Evolutionary conservation across 2,113 vertebrate species (phyloP).

Genomic region (Mystacornis crossleyi): DNA sequence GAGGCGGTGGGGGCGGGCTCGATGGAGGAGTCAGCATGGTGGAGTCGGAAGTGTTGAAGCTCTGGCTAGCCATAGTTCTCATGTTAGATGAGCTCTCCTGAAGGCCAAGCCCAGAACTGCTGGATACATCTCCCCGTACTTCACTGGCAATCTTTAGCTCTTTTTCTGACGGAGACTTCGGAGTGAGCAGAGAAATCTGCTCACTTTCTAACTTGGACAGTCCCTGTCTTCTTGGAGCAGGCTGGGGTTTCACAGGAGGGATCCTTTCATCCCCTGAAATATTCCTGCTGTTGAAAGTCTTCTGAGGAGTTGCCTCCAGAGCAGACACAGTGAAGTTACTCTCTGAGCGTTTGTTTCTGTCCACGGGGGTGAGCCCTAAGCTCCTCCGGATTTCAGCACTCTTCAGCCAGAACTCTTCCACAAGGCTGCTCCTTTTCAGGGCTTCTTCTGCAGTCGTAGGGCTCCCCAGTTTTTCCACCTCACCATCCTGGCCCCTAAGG

Average conservation of each 20-base stretch:
- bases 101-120: conserved; percentile 90
- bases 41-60: conserved; percentile 90
- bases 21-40: conserved; percentile 95
- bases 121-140: conserved; percentile 83
- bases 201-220: conserved; percentile 80
- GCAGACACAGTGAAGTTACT: conserved; percentile 61
- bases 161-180: conserved; percentile 76
- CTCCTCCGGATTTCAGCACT: conserved; percentile 94
- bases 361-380: conserved; percentile 87
- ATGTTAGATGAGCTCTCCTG: conserved; percentile 87
- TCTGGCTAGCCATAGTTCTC: conserved; percentile 84
- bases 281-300: conserved; percentile 63
- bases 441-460: conserved; percentile 74
- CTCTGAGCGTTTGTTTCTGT: conserved; percentile 79
- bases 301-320: conserved; percentile 66
- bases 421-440: conserved; percentile 85
- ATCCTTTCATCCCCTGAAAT: conserved; percentile 75
- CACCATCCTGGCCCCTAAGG: conserved; percentile 41
- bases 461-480: conserved; percentile 65
- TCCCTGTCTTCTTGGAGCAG: conserved; percentile 81
- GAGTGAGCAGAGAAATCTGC: conserved; percentile 73
- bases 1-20: conserved; percentile 92
- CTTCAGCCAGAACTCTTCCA: conserved; percentile 97
- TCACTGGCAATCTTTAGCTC: conserved; percentile 76
- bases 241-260: conserved; percentile 62